phyloP scores from a whole-genome alignment of 2,888 invertebrate species.

The Apodemia zela region DNA sequence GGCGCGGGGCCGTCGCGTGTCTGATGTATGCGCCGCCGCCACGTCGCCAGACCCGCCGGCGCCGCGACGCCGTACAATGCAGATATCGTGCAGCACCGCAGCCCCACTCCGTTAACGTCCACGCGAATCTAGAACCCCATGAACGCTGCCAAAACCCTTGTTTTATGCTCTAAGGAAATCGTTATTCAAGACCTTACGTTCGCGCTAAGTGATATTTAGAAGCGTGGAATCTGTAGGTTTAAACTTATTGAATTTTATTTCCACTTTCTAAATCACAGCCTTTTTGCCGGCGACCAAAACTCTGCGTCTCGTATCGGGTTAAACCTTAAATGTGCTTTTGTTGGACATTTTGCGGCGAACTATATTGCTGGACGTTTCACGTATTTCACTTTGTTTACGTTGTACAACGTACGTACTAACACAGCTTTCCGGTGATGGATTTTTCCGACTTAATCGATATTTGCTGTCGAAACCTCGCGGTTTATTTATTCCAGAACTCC shows the following conservation, averaged over 20 bases:
- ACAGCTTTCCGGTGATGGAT: background rate
- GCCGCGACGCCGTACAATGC: conserved; percentile 71
- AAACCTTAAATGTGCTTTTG: background rate
- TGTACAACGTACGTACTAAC: background rate
- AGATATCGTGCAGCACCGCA: conserved; percentile 69
- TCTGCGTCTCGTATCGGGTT: background rate
- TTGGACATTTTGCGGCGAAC: background rate
- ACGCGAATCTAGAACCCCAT: conserved; percentile 42
- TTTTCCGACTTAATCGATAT: background rate
- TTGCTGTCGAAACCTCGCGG: background rate
- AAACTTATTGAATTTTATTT: conserved; percentile 4
- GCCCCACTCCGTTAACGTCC: conserved; percentile 46
- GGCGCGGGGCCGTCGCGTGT: conserved; percentile 59
- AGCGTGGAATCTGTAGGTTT: background rate
- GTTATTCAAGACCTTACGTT: conserved; percentile 30
- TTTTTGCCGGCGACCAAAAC: background rate
- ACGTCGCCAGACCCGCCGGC: conserved; percentile 75
- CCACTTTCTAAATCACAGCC: background rate
- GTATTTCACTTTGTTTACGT: conserved; percentile 1
- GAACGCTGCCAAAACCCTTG: conserved; percentile 31
- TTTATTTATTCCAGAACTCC: too few relatives aligned
- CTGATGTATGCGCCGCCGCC: conserved; percentile 77
- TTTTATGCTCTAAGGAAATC: conserved; percentile 33
- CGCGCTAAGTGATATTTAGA: conserved; percentile 13
- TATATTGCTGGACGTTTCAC: background rate